Evolutionary conservation across 2,888 invertebrate genomes (phyloP).

Genomic region (Hesperia comma): DNA sequence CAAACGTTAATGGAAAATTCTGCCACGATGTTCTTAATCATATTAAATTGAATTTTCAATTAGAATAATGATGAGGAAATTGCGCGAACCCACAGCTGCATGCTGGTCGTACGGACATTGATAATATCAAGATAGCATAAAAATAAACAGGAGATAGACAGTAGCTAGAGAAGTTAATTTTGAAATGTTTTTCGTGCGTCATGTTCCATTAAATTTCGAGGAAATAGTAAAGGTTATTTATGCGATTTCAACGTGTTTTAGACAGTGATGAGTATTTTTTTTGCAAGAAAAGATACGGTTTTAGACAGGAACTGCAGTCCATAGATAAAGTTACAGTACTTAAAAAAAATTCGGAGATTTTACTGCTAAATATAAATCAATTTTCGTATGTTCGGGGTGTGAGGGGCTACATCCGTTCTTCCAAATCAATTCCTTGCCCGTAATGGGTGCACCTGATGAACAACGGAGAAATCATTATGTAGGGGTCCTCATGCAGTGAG

Average conservation of each 20-base stretch:
- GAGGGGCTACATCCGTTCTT: too few relatives aligned
- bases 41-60: not conserved
- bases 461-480: too few relatives aligned
- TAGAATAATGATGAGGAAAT: slow-evolving; percentile 1
- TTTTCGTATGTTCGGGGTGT: too few relatives aligned
- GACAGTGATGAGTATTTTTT: slow-evolving; percentile 13
- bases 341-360: too few relatives aligned
- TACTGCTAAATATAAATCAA: too few relatives aligned
- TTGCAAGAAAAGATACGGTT: too few relatives aligned
- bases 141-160: slow-evolving; percentile 55
- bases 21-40: not conserved
- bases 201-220: slow-evolving; percentile 55
- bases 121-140: slow-evolving; percentile 48
- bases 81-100: slow-evolving; percentile 1
- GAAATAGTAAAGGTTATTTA: slow-evolving; percentile 14
- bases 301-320: too few relatives aligned
- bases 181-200: slow-evolving; percentile 55
- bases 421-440: too few relatives aligned
- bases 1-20: too few relatives aligned
- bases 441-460: too few relatives aligned
- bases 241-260: not conserved
- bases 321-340: too few relatives aligned
- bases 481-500: too few relatives aligned
- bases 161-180: slow-evolving; percentile 50
- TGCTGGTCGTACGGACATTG: slow-evolving; percentile 35